Evolutionary conservation across 2,888 invertebrate genomes (phyloP).

Genomic region (Atrina japonica): DNA sequence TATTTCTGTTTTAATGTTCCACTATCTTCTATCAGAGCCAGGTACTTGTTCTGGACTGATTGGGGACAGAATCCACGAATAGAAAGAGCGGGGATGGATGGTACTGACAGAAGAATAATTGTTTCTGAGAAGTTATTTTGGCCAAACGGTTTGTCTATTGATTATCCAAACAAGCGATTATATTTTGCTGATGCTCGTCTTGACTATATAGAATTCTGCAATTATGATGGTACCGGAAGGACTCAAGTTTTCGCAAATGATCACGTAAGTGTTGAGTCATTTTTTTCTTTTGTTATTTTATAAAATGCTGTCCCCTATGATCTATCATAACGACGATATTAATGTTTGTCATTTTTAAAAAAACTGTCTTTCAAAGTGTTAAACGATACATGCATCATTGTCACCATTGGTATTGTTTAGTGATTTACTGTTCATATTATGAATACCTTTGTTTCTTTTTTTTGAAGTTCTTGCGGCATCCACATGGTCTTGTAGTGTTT

Average conservation of each 20-base stretch:
- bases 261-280: slow-evolving; percentile 79
- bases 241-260: slow-evolving; percentile 86
- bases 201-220: slow-evolving; percentile 98
- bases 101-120: slow-evolving; percentile 90
- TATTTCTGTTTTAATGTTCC: too few relatives aligned
- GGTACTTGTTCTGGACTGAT: slow-evolving; percentile 96
- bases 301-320: too few relatives aligned
- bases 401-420: too few relatives aligned
- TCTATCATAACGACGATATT: not conserved
- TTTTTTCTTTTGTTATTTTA: not conserved
- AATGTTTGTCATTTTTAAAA: not conserved
- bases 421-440: too few relatives aligned
- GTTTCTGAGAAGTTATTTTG: slow-evolving; percentile 97
- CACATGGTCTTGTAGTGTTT: slow-evolving; percentile 85
- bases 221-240: slow-evolving; percentile 95
- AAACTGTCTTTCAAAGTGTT: not conserved
- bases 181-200: slow-evolving; percentile 99
- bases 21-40: slow-evolving; percentile 59
- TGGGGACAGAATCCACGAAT: slow-evolving; percentile 99
- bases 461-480: slow-evolving; percentile 94
- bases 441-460: too few relatives aligned
- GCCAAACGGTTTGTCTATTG: slow-evolving; percentile 98
- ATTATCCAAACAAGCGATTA: slow-evolving; percentile 94
- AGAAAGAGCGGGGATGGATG: slow-evolving; percentile 98
- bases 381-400: not conserved